phyloP scores from a whole-genome alignment of 1,140 invertebrate species.

The Anthonomus grandis region DNA sequence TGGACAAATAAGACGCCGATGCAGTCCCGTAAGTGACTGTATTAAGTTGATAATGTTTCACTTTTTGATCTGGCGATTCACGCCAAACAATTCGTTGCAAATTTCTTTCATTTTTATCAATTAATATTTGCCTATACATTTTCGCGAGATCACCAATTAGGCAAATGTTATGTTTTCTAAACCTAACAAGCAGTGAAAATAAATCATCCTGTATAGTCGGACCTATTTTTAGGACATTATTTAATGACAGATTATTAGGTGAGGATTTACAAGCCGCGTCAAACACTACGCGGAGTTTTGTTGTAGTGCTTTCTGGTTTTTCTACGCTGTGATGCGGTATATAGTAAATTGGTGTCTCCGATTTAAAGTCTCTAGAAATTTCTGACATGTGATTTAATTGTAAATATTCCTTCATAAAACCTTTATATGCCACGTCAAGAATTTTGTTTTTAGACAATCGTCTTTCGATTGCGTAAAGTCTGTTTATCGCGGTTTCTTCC shows the following conservation, averaged over 20 bases:
- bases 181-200: constrained; percentile 47
- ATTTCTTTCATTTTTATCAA: constrained; percentile 40
- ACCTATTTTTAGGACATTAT: constrained; percentile 44
- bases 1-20: constrained; percentile 44
- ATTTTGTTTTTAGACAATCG: constrained; percentile 3
- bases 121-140: constrained; percentile 49
- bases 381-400: constrained; percentile 17
- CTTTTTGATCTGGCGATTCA: constrained; percentile 15
- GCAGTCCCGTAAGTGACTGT: constrained; percentile 49
- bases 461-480: too few relatives aligned
- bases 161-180: constrained; percentile 42
- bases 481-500: too few relatives aligned
- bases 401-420: constrained; percentile 18
- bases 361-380: neutral
- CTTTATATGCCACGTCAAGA: constrained; percentile 4
- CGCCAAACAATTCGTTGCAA: constrained; percentile 51
- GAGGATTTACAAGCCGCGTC: constrained; percentile 3
- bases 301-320: constrained; percentile 11
- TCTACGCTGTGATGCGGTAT: constrained; percentile 44
- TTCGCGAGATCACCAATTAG: constrained; percentile 46
- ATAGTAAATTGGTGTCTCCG: neutral
- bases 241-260: constrained; percentile 24
- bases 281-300: constrained; percentile 6
- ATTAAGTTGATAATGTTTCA: constrained; percentile 41
- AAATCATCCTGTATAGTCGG: constrained; percentile 48